Conservation (phyloP, 2,113 vertebrate species). For the Cairina moschata region DNA sequence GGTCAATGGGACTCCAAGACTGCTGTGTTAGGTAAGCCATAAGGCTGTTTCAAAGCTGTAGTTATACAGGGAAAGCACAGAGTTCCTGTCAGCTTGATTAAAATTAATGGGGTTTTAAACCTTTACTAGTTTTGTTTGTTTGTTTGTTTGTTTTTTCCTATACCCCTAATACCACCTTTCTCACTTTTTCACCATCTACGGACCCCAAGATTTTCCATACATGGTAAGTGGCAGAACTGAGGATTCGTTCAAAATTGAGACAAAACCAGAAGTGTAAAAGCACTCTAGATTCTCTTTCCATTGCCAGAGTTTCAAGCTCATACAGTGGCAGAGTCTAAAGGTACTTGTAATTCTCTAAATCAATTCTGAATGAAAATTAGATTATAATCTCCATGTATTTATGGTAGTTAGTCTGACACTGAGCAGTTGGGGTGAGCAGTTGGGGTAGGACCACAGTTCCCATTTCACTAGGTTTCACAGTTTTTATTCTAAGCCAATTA, state of each 20-base stretch:
- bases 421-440: background rate
- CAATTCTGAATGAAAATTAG: background rate
- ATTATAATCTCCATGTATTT: background rate
- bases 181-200: background rate
- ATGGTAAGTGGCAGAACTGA: background rate
- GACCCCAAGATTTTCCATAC: background rate
- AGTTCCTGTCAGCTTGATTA: background rate
- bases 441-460: background rate
- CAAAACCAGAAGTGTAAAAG: background rate
- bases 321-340: background rate
- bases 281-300: background rate
- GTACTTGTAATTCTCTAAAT: background rate
- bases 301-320: background rate
- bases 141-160: background rate
- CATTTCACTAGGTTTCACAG: accelerated
- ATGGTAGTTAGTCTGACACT: background rate
- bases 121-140: no score
- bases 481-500: background rate
- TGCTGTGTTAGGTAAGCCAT: background rate
- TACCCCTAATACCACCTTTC: background rate
- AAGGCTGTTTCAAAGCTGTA: background rate
- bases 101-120: background rate
- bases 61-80: background rate
- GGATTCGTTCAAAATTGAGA: background rate
- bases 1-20: background rate